A percentile compares a stretch with the other conserved stretches of the same genome.
Evolutionary conservation across 2,113 vertebrate genomes (phyloP).

Genomic region (Pteruthius melanotis): DNA sequence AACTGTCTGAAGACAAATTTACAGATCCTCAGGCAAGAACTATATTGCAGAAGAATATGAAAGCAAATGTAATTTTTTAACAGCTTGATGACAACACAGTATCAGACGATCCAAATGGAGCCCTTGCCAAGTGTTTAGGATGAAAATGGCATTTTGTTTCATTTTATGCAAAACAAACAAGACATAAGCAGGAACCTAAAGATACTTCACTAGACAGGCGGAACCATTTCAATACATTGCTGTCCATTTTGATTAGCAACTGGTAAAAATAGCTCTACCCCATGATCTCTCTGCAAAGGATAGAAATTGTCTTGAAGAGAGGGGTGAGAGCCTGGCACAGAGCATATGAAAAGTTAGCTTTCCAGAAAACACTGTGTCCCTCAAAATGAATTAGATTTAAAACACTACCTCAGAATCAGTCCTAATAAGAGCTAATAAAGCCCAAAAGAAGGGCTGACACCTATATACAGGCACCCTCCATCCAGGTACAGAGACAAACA

Average conservation of each 20-base stretch:
- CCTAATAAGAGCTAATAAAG: not conserved
- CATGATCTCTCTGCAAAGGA: not conserved
- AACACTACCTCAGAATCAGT: not conserved
- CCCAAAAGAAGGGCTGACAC: not conserved
- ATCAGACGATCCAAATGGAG: not conserved
- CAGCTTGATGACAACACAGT: not conserved
- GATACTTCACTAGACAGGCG: not conserved
- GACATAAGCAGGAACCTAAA: not conserved
- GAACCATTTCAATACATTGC: not conserved
- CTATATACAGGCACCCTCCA: accelerated
- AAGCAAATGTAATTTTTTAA: not conserved
- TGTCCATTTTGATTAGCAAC: not conserved
- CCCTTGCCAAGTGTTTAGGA: not conserved
- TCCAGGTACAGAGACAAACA: not conserved
- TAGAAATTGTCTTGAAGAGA: not conserved
- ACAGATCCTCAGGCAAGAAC: not conserved
- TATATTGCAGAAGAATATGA: not conserved
- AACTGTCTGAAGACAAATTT: not conserved
- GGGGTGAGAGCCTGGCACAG: not conserved
- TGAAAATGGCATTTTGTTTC: not conserved
- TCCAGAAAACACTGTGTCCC: not conserved
- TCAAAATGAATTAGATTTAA: not conserved
- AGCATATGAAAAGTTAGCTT: not conserved
- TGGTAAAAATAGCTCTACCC: not conserved
- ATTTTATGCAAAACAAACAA: not conserved